Conservation (phyloP, 1,140 invertebrate species). For the Galendromus occidentalis region DNA sequence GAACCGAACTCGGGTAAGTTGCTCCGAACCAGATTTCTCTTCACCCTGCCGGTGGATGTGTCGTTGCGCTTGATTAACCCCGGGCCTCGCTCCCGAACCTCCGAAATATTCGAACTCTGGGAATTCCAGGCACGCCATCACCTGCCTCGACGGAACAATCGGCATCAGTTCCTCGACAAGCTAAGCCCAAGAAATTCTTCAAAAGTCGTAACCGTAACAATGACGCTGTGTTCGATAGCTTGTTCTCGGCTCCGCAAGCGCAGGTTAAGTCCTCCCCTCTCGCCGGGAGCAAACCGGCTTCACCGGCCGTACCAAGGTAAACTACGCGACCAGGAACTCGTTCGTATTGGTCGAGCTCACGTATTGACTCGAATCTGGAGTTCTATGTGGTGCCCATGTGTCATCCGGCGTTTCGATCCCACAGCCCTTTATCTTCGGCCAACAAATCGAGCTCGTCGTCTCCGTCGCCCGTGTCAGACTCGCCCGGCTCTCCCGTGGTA, state of each 20-base stretch:
- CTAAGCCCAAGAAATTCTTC: conserved; percentile 2
- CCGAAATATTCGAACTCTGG: too few relatives aligned
- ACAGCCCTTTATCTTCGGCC: neutral
- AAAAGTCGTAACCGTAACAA: neutral
- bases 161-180: neutral
- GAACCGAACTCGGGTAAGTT: neutral
- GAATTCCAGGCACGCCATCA: neutral
- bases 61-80: too few relatives aligned
- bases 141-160: neutral
- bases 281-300: neutral
- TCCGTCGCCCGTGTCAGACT: neutral
- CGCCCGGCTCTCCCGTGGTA: neutral
- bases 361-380: too few relatives aligned
- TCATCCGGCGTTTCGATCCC: neutral
- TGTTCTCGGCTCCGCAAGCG: neutral
- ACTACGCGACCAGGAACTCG: too few relatives aligned
- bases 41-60: too few relatives aligned
- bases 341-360: too few relatives aligned
- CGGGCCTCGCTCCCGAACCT: too few relatives aligned
- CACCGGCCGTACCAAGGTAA: neutral
- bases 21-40: too few relatives aligned
- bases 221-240: neutral
- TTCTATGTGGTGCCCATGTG: neutral
- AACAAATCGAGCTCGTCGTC: conserved; percentile 7
- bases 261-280: neutral